Evolutionary conservation across 1,140 invertebrate species (phyloP), one percentile per base, ranked within the genome.

Genomic region (Microvelia longipes): DNA sequence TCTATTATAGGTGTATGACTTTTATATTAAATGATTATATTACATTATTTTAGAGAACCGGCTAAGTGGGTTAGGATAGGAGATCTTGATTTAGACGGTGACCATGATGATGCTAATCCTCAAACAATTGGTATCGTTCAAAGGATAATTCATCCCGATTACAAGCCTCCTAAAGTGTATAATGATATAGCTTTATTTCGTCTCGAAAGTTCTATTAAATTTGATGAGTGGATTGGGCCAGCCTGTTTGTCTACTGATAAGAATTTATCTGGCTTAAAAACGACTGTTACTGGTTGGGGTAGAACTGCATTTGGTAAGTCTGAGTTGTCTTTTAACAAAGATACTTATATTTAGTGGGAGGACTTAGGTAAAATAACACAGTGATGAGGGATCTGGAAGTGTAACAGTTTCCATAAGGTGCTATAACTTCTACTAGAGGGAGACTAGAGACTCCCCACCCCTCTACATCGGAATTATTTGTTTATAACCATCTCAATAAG

Each of bases 101-200:
- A 73, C 27, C 65, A 66, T 0, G 75, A 77, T 25, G 73, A 73
- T 61, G 73, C 73, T 27, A 69, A 62, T 1, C 70, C 74, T 11
- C 70, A 73, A 60, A 71, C 75, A 25, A 74, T 74, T 29, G 28
- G 69, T 27, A 81, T 84, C 2, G 65, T 74, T 19, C 73, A 74
- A 30, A 78, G 82, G 2, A 79, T 80, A 13, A 72, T 74, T 19
- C 83, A 85, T 77, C 83, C 82, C 0, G 67, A 80, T 14, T 84
- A 82, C 72, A 74, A 72, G 35, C 66, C 78, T 1, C 68, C 73
- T 24, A 29, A 28, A 1, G 63, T 82, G 67, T 87, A 88, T 71
- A 79, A 86, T 71, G 88, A 90, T 71, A 86, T 89, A 61, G 86
- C 82, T 1, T 71, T 88, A 0, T 71, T 87, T 0, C 79, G 82